Evolutionary conservation across 2,113 vertebrate genomes (phyloP), one percentile per base, ranked within the genome.

Genomic region (Thomomys bottae): DNA sequence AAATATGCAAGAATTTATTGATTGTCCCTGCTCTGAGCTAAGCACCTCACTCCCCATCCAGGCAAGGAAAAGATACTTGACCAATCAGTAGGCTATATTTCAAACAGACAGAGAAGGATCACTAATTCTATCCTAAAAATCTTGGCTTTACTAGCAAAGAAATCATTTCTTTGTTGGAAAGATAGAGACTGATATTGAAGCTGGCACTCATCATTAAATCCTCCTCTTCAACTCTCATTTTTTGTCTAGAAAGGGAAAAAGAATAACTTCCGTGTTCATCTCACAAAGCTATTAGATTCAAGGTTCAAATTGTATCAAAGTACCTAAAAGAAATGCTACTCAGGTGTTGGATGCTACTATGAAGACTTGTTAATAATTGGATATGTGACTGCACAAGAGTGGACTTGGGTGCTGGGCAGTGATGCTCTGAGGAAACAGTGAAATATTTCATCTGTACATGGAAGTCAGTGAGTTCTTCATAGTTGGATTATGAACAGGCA

Each of bases 301-400:
- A 70, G 57, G 77, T 89, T 91, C 49, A 91, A 82, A 89, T 75
- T 17, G 84, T 87, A 87, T 89, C 57, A 92, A 8, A 3, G 30
- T 28, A 24, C 34, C 26, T 32, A n/a, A 67, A 81, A 54, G 80
- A 84, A 94, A 89, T 49, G 24, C 23, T 90, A 7, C 72, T 78
- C 38, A 79, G 61, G 54, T 82, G 23, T 83, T 34, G 90, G 79
- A 66, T 78, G 32, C 78, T 75, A 4, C 90, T 82, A 86, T 86
- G 90, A 88, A 79, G 42, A 20, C 14, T 20, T 45, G 21, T 66
- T 84, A 72, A 54, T 78, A 81, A 73, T 49, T 21, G 85, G 66
- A 75, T 72, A 78, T 87, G 77, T 87, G 57, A 36, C 24, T 82
- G 75, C 57, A 61, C 17, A 40, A 21, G 49, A 61, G 21, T 40